phyloP scores from a whole-genome alignment of 1,140 invertebrate genomes.

The Battus philenor region DNA sequence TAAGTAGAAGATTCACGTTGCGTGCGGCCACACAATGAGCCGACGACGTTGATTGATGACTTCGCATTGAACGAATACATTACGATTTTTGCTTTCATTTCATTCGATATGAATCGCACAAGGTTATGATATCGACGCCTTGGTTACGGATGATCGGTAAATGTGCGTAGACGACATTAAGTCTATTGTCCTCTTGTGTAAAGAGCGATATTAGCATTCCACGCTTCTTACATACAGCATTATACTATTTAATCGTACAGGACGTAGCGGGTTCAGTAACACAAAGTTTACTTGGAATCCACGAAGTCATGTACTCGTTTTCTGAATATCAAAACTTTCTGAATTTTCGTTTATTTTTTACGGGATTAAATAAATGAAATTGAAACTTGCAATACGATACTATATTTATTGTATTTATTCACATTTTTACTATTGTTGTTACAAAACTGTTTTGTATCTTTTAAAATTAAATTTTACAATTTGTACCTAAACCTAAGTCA shows the following conservation, averaged over 20 bases:
- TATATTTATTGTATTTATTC: constrained; percentile 73
- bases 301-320: too few species aligned
- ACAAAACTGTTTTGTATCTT: constrained; percentile 62
- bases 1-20: constrained; percentile 51
- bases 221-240: too few species aligned
- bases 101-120: constrained; percentile 71
- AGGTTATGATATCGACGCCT: constrained; percentile 69
- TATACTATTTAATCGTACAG: too few species aligned
- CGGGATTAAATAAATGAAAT: constrained; percentile 8
- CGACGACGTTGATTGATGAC: constrained; percentile 69
- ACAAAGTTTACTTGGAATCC: too few species aligned
- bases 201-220: background rate
- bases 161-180: constrained; percentile 1
- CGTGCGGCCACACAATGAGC: constrained; percentile 73
- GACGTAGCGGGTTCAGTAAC: too few species aligned
- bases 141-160: constrained; percentile 26
- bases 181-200: constrained; percentile 1
- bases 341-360: too few species aligned
- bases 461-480: constrained; percentile 58
- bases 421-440: constrained; percentile 68
- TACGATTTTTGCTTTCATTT: constrained; percentile 75
- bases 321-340: too few species aligned
- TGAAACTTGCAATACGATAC: constrained; percentile 38
- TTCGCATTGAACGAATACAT: constrained; percentile 71
- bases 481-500: constrained; percentile 68